Evolutionary conservation across 2,113 vertebrate genomes (phyloP), one percentile per base, ranked within the genome.

Genomic region (Prionailurus bengalensis): DNA sequence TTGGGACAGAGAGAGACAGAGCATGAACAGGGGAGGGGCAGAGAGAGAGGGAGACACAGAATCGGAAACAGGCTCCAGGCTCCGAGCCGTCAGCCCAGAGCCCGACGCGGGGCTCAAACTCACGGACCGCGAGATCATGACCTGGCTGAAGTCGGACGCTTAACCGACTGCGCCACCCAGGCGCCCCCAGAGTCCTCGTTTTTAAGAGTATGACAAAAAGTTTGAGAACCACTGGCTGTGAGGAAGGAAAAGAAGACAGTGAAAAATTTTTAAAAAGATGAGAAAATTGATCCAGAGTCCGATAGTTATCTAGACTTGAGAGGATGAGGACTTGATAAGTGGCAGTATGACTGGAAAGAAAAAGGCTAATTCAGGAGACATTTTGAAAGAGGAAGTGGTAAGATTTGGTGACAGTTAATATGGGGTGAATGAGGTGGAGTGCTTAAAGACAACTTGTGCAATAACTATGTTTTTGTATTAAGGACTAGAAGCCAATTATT

Each of bases 141-240:
- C 39, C 39, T 39, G 39, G 39, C 39, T 39, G 39, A 39, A 39
- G 39, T 39, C 39, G 39, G 39, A 39, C 39, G 39, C 39, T 39
- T 39, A 39, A 39, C 39, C 4, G 39, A 39, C 39, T 39, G 39
- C 39, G 39, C 39, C 39, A 39, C 39, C 39, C 39, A 39, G 39
- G 39, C 39, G 39, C 39, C 39, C 39, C 39, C 36, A 36, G 14
- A 89, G 11, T 74, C 63, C 39, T 73, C 42, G 45, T 80, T 96
- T 94, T 95, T 84, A 94, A 21, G 11, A 65, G 17, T 91, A 27
- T 95, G n/a, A 89, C 4, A 25, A 33, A 76, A 93, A 25, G 6
- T 82, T 92, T 89, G 53, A 79, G 53, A 87, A 91, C 45, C 33
- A 21, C 48, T 55, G 65, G n/a, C 84, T 95, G 82, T 81, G 8